Evolutionary conservation across 2,888 invertebrate species (phyloP).

Genomic region (Prenolepis imparis): DNA sequence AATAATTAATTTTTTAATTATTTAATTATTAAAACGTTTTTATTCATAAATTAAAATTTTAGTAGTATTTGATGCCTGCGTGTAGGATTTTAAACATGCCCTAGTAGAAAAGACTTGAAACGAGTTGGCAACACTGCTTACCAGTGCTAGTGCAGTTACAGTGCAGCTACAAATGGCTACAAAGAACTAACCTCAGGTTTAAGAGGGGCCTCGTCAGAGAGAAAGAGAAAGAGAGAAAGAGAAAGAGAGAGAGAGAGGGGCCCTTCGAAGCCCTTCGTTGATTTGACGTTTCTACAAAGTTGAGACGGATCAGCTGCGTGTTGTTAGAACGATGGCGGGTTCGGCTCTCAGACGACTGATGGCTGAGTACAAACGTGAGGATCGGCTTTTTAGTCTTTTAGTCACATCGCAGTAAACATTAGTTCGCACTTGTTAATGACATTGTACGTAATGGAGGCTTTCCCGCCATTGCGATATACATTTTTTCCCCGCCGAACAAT

Average conservation of each 20-base stretch:
- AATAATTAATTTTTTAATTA: too few relatives aligned
- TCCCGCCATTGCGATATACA: not conserved
- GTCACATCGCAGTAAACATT: not conserved
- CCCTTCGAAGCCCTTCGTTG: not conserved
- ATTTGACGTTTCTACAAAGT: constrained; percentile 9
- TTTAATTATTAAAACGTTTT: too few relatives aligned
- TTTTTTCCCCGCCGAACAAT: not conserved
- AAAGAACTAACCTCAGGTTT: not conserved
- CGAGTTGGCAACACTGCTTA: too few relatives aligned
- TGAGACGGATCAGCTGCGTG: not conserved
- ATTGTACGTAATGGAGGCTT: not conserved
- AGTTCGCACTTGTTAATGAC: not conserved
- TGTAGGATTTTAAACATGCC: too few relatives aligned
- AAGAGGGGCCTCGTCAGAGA: too few relatives aligned
- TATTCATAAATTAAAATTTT: too few relatives aligned
- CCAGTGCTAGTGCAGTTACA: too few relatives aligned
- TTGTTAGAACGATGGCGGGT: constrained; percentile 90
- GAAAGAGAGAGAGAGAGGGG: too few relatives aligned
- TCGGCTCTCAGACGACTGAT: constrained; percentile 94
- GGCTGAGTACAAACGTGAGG: constrained; percentile 95
- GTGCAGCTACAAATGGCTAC: too few relatives aligned
- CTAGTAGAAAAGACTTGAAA: too few relatives aligned
- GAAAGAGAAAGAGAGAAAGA: not conserved
- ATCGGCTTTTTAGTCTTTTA: constrained; percentile 53
- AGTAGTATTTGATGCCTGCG: too few relatives aligned